These are phyloP conservation scores for Xanthostigma xanthostigma DNA, from an alignment of 2,888 invertebrate genomes.

Conservation along the genomic window DNA sequence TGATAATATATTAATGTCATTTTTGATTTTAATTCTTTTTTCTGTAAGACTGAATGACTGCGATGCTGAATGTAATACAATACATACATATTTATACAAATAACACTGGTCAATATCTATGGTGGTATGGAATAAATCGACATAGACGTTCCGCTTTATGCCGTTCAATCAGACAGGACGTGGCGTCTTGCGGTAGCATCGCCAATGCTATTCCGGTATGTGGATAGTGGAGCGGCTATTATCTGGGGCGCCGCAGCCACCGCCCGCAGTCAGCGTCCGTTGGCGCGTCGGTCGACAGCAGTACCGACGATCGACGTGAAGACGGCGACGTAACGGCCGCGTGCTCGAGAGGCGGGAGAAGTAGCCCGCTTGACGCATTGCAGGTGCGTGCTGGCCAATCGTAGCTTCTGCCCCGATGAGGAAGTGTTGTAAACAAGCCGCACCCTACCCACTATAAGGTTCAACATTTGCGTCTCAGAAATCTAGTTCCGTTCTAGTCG, in stretches of 20 bases:
- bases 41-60: no score
- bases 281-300: conserved; percentile 20
- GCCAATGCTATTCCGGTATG: no score
- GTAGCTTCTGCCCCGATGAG: conserved; percentile 39
- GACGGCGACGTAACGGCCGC: conserved; percentile 17
- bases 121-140: no score
- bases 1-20: no score
- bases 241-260: conserved; percentile 20
- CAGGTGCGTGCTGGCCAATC: conserved; percentile 73
- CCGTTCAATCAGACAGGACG: no score
- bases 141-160: no score
- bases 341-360: conserved; percentile 23
- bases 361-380: conserved; percentile 57
- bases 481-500: conserved; percentile 39
- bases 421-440: conserved; percentile 58
- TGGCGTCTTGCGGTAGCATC: no score
- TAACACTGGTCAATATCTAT: no score
- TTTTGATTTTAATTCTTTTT: no score
- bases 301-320: background rate
- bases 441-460: conserved; percentile 53
- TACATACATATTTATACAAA: no score
- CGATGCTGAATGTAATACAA: no score
- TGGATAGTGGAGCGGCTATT: conserved; percentile 2
- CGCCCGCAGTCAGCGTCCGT: conserved; percentile 28
- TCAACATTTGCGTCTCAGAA: conserved; percentile 44